Evolutionary conservation across 1,140 invertebrate species (phyloP).

Genomic region (Dreissena polymorpha): DNA sequence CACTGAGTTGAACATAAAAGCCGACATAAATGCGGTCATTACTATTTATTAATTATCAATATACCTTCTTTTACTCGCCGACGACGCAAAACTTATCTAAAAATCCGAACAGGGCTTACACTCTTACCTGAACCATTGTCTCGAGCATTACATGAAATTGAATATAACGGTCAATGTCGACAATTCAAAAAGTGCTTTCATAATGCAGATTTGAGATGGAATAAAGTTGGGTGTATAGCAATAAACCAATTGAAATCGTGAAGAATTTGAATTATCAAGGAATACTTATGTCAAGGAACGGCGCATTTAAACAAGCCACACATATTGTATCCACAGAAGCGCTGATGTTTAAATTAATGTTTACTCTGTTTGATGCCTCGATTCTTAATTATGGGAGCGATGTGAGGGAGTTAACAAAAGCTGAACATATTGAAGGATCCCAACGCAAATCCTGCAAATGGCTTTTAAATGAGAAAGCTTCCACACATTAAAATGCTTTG

Average conservation of each 20-base stretch:
- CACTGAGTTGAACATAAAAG: neutral
- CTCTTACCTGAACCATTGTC: too few species aligned
- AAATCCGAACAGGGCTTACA: too few species aligned
- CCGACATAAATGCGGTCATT: neutral
- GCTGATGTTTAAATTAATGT: neutral
- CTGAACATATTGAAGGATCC: slow-evolving; percentile 9
- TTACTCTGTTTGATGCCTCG: slow-evolving; percentile 15
- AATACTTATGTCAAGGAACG: slow-evolving; percentile 7
- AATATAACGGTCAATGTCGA: slow-evolving; percentile 9
- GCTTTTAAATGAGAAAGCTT: slow-evolving; percentile 12
- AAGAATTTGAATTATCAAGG: slow-evolving; percentile 1
- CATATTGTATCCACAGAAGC: neutral
- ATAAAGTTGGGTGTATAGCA: neutral
- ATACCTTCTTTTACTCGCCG: too few species aligned
- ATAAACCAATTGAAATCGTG: slow-evolving; percentile 27
- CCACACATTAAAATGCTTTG: slow-evolving; percentile 3
- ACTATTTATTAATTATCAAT: slow-evolving; percentile 7
- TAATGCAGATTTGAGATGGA: neutral
- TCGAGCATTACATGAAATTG: slow-evolving; percentile 5
- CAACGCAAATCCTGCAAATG: slow-evolving; percentile 10
- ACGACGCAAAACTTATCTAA: too few species aligned
- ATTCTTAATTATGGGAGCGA: neutral
- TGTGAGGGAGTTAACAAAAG: slow-evolving; percentile 17
- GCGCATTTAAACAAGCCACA: slow-evolving; percentile 14
- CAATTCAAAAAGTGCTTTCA: slow-evolving; percentile 6